Evolutionary conservation across 1,140 invertebrate genomes (phyloP).

Genomic region (Drosophila elegans): DNA sequence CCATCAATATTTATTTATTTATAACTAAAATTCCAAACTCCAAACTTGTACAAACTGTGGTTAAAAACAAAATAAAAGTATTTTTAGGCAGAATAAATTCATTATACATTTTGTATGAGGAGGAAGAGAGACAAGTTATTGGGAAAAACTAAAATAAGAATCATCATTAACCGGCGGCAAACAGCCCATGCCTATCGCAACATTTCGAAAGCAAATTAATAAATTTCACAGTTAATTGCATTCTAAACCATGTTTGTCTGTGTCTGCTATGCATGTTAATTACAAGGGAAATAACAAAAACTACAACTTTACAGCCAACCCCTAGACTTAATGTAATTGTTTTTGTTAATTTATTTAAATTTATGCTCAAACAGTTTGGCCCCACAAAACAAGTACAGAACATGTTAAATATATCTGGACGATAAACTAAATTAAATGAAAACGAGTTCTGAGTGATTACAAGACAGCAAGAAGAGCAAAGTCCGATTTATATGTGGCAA

Average conservation of each 20-base stretch:
- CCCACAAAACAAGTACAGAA: constrained; percentile 39
- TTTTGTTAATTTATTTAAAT: constrained; percentile 81
- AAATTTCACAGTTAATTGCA: constrained; percentile 70
- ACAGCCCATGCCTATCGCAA: constrained; percentile 7
- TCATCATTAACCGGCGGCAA: constrained; percentile 19
- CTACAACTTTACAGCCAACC: constrained; percentile 40
- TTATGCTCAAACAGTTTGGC: constrained; percentile 51
- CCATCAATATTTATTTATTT: constrained; percentile 16
- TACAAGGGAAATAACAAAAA: constrained; percentile 67
- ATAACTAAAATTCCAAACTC: neutral
- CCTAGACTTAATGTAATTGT: constrained; percentile 51
- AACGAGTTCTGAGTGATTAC: neutral
- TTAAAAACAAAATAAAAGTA: neutral
- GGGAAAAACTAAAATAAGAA: constrained; percentile 8
- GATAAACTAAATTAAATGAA: constrained; percentile 73
- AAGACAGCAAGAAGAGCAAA: neutral
- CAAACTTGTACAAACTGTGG: neutral
- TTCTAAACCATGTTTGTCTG: constrained; percentile 40
- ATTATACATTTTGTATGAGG: neutral
- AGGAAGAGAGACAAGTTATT: neutral
- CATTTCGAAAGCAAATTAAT: constrained; percentile 48
- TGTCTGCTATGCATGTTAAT: constrained; percentile 68
- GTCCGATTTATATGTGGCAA: no score
- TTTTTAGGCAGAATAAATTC: neutral
- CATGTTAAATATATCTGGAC: constrained; percentile 68